Evolutionary conservation across 2,113 vertebrate species (phyloP).

Genomic region (Misgurnus anguillicaudatus): DNA sequence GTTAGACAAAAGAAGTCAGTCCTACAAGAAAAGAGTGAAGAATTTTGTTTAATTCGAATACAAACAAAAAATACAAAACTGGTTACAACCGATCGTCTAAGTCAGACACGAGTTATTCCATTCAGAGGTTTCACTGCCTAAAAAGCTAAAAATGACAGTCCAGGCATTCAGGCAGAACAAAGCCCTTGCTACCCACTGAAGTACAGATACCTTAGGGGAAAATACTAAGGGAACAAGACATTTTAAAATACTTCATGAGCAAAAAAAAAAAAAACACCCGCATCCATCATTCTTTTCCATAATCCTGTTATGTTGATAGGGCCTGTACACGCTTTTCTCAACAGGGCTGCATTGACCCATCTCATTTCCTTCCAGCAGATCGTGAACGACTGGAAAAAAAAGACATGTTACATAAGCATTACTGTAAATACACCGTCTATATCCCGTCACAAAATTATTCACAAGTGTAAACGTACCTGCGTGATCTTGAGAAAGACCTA

Average conservation of each 20-base stretch:
- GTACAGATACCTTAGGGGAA: slow-evolving; percentile 17
- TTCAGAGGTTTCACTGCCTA: slow-evolving; percentile 12
- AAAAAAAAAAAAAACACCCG: neutral
- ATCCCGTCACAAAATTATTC: neutral
- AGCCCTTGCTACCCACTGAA: neutral
- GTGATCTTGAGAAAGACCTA: slow-evolving; percentile 92
- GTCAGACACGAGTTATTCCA: neutral
- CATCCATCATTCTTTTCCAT: slow-evolving; percentile 7
- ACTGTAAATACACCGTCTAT: neutral
- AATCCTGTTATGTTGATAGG: neutral
- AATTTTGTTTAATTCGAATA: slow-evolving; percentile 41
- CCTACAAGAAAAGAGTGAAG: neutral
- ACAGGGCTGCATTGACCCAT: neutral
- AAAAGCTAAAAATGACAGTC: slow-evolving; percentile 23
- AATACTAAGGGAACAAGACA: slow-evolving; percentile 5
- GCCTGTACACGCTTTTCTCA: slow-evolving; percentile 1
- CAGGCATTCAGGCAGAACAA: slow-evolving; percentile 9
- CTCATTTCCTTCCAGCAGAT: slow-evolving; percentile 90
- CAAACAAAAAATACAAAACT: slow-evolving; percentile 28
- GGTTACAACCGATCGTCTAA: slow-evolving; percentile 18
- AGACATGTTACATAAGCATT: neutral
- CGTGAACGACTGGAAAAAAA: slow-evolving; percentile 83
- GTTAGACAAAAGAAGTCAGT: neutral
- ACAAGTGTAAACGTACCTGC: slow-evolving; percentile 77
- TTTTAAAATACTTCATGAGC: slow-evolving; percentile 1